Evolutionary conservation across 2,888 invertebrate species (phyloP).

Genomic region (Protophormia terraenovae): DNA sequence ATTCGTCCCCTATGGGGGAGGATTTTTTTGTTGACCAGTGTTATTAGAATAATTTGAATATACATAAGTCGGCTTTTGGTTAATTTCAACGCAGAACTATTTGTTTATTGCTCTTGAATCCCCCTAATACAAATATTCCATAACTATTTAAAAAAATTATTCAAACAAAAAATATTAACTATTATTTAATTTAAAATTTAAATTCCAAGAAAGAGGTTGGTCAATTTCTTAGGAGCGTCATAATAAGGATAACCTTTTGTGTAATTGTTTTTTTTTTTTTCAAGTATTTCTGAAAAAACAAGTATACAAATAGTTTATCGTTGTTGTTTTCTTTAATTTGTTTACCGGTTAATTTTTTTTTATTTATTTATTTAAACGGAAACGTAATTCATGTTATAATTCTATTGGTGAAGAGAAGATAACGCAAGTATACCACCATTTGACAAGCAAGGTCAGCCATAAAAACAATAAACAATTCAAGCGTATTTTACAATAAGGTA

Average conservation of each 20-base stretch:
- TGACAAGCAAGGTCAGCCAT: conserved; percentile 40
- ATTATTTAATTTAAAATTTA: not conserved
- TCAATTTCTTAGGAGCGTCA: not conserved
- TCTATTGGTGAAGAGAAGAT: not conserved
- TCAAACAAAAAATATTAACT: not conserved
- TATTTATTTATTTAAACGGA: not conserved
- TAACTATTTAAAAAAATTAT: no score
- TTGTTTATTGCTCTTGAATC: no score
- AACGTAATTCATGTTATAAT: conserved; percentile 2
- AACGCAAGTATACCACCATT: conserved; percentile 8
- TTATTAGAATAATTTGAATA: no score
- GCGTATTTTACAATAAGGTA: not conserved
- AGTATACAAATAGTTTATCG: not conserved
- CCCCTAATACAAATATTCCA: no score
- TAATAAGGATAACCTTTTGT: not conserved
- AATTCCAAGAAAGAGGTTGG: not conserved
- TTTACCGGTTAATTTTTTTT: not conserved
- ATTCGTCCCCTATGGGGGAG: no score
- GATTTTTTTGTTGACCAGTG: no score
- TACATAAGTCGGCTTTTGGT: no score
- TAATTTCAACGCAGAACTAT: no score
- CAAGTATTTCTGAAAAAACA: not conserved
- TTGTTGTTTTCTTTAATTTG: not conserved
- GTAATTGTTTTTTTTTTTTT: not conserved
- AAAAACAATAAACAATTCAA: conserved; percentile 27